Evolutionary conservation across 2,888 invertebrate genomes (phyloP).

Genomic region (Athetis lepigone): DNA sequence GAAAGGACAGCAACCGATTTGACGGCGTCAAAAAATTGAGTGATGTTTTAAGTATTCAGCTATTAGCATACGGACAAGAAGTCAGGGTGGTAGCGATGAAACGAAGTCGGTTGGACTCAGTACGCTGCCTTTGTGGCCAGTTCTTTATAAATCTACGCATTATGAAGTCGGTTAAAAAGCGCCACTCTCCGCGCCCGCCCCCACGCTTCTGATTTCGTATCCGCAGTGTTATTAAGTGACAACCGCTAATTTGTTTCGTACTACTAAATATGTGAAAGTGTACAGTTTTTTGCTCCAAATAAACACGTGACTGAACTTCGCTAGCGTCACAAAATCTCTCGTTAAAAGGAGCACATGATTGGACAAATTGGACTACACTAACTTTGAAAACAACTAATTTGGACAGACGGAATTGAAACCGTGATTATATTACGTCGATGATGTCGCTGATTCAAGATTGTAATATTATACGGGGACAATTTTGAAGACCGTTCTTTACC

Average conservation of each 20-base stretch:
- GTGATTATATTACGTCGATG: conserved; percentile 47
- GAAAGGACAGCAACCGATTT: too few relatives aligned
- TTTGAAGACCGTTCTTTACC: neutral
- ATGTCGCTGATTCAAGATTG: conserved; percentile 34
- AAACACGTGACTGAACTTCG: conserved; percentile 52
- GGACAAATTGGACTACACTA: conserved; percentile 49
- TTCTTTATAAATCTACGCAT: too few relatives aligned
- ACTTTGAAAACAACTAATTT: conserved; percentile 51
- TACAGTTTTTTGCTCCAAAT: conserved; percentile 60
- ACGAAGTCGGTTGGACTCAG: too few relatives aligned
- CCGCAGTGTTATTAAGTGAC: conserved; percentile 29
- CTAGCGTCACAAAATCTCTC: conserved; percentile 48
- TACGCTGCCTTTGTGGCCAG: too few relatives aligned
- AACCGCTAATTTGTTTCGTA: conserved; percentile 46
- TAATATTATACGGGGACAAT: conserved; percentile 7
- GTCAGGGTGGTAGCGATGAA: too few relatives aligned
- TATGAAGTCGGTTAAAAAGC: too few relatives aligned
- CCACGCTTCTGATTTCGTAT: too few relatives aligned
- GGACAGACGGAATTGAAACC: conserved; percentile 47
- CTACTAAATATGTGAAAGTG: conserved; percentile 53
- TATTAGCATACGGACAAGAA: too few relatives aligned
- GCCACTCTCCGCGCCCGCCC: too few relatives aligned
- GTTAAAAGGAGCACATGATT: conserved; percentile 57
- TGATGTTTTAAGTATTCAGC: too few relatives aligned
- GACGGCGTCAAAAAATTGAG: too few relatives aligned